Evolutionary conservation across 2,113 vertebrate genomes (phyloP).

Genomic region (Hemiprocne comata): DNA sequence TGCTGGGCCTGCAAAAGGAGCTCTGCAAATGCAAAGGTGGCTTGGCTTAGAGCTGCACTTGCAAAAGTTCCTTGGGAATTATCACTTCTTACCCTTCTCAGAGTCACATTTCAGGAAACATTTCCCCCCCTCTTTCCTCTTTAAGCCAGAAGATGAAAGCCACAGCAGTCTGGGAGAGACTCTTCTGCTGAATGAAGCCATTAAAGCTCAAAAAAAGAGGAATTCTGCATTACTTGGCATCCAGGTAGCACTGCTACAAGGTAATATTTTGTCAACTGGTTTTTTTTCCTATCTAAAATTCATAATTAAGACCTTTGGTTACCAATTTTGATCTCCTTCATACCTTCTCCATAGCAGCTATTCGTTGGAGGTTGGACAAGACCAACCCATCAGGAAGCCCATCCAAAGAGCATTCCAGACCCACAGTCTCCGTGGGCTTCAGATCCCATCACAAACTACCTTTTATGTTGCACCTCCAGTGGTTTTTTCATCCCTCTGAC

Average conservation of each 20-base stretch:
- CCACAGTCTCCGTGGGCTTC: background rate
- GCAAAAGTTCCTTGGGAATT: no score
- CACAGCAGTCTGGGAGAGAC: background rate
- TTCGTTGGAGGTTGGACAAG: background rate
- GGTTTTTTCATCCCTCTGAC: background rate
- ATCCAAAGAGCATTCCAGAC: background rate
- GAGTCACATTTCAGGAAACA: no score
- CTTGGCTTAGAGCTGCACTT: no score
- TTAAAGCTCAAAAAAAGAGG: background rate
- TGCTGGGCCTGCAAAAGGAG: background rate
- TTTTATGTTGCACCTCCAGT: background rate
- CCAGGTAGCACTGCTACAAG: background rate
- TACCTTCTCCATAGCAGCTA: background rate
- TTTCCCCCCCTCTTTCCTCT: background rate
- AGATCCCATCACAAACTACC: background rate
- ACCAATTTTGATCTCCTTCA: background rate
- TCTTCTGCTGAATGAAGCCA: background rate
- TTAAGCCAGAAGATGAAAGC: background rate
- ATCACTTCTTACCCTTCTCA: no score
- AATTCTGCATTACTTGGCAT: background rate
- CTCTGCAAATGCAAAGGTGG: background rate
- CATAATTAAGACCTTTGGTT: background rate
- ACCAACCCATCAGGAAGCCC: background rate
- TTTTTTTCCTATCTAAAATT: background rate
- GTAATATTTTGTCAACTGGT: rapidly evolving